phyloP scores from a whole-genome alignment of 2,797 vertebrate species.

The Morus bassanus region DNA sequence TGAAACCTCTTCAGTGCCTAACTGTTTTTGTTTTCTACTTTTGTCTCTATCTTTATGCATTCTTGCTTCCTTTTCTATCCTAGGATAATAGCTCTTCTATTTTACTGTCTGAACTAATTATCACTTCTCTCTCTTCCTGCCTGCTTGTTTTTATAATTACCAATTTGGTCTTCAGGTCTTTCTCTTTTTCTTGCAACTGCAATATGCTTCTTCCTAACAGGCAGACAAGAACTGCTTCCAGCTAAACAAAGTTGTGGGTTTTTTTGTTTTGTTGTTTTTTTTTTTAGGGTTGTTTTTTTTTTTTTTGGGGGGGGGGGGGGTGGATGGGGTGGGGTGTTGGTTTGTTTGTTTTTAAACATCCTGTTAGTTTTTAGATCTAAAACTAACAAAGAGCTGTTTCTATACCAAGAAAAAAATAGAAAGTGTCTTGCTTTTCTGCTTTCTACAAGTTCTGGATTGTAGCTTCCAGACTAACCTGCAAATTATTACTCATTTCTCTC shows the following conservation, averaged over 20 bases:
- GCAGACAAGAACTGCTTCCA: slow-evolving; percentile 6
- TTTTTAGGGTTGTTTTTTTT: too few relatives aligned
- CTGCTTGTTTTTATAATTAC: slow-evolving; percentile 10
- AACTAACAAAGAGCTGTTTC: slow-evolving; percentile 23
- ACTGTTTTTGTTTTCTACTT: background rate
- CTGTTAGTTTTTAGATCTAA: slow-evolving; percentile 5
- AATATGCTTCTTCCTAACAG: background rate
- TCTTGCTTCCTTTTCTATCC: background rate
- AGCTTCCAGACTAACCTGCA: background rate
- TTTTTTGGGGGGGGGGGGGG: too few relatives aligned
- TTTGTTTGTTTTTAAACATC: background rate
- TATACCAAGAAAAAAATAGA: background rate
- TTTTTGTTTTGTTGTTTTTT: background rate
- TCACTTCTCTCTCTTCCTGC: background rate
- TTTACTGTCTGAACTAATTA: slow-evolving; percentile 38
- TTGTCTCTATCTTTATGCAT: background rate
- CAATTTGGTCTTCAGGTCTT: background rate
- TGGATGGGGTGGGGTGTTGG: too few relatives aligned
- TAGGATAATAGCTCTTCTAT: slow-evolving; percentile 9
- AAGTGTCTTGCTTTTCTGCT: background rate
- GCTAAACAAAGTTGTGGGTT: background rate
- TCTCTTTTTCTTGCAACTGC: background rate
- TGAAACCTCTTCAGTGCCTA: background rate
- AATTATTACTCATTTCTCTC: background rate
- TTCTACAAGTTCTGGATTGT: background rate